Conservation (phyloP, 2,113 vertebrate species). For the Jacana jacana region DNA sequence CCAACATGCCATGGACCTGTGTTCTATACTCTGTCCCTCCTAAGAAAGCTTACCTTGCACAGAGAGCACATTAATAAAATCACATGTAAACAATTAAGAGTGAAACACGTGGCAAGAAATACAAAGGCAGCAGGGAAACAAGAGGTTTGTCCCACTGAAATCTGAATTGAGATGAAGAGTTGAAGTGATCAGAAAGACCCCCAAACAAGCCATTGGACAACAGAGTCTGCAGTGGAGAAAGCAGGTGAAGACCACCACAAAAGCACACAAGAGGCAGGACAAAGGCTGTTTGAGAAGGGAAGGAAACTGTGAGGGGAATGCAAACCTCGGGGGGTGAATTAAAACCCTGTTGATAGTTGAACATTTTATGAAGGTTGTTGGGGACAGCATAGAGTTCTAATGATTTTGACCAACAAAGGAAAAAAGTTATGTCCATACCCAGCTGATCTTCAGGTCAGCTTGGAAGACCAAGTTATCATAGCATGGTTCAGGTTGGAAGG, state of each 20-base stretch:
- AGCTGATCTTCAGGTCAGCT: not conserved
- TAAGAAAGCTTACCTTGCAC: not conserved
- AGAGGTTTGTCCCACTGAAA: not conserved
- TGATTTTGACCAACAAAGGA: not conserved
- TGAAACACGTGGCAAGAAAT: not conserved
- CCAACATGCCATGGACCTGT: not conserved
- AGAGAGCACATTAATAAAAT: not conserved
- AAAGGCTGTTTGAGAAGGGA: not conserved
- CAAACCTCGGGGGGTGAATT: not conserved
- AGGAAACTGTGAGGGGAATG: not conserved
- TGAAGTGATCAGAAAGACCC: not conserved
- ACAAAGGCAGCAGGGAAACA: not conserved
- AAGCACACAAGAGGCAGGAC: not conserved
- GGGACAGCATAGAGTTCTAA: not conserved
- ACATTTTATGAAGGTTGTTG: not conserved
- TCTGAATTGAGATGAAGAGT: not conserved
- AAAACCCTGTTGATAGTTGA: not conserved
- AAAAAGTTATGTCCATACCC: not conserved
- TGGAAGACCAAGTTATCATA: not conserved
- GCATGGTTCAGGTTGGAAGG: too few species aligned
- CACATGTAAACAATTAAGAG: not conserved
- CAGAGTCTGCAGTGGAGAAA: not conserved
- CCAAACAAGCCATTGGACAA: not conserved
- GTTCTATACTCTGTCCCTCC: not conserved
- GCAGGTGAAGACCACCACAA: not conserved